Evolutionary conservation across 2,113 vertebrate genomes (phyloP), one percentile per base, ranked within the genome.

Genomic region (Saguinus imperator): DNA sequence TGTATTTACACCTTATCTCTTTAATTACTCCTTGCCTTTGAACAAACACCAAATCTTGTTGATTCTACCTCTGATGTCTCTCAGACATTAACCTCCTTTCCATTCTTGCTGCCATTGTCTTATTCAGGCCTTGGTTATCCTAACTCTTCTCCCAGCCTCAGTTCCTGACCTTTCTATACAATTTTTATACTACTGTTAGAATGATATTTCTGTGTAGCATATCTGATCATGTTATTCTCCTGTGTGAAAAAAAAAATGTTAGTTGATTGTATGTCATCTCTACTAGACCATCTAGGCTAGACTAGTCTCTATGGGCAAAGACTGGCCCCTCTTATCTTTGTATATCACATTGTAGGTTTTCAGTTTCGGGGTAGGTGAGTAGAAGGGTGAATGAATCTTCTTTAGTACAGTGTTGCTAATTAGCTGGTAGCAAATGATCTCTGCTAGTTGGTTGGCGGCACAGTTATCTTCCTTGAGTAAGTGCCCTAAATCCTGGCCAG

Each of bases 121-220:
- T 95, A 87, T 58, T 89, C 32, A 72, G 57, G 12, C 25, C 52
- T 95, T 89, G 81, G 35, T 92, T 95, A 58, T 89, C 72, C 45
- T 58, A 80, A 88, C 64, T 89, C 32, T 92, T 55, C 29, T 58
- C 40, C 17, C 37, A 76, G 32, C n/a, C 32, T 86, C 58, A 45
- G 25, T 81, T 94, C 64, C 45, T 76, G 85, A 83, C 43, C 27
- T 79, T 94, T 82, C 17, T 37, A 64, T 70, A 55, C 8, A 61
- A 21, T 81, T 88, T 82, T 72, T 50, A 72, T 3, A 35, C 55
- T 91, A 80, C 21, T 37, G 5, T 77, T 91, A 88, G 57, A 94
- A 85, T 89, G 76, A 86, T 95, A 66, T 92, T 81, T 89, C 52
- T 95, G 0, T 90, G n/a, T 89, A 76, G 40, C 23, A 57, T 64